phyloP scores from a whole-genome alignment of 2,888 invertebrate genomes.

The Morpho achilles region DNA sequence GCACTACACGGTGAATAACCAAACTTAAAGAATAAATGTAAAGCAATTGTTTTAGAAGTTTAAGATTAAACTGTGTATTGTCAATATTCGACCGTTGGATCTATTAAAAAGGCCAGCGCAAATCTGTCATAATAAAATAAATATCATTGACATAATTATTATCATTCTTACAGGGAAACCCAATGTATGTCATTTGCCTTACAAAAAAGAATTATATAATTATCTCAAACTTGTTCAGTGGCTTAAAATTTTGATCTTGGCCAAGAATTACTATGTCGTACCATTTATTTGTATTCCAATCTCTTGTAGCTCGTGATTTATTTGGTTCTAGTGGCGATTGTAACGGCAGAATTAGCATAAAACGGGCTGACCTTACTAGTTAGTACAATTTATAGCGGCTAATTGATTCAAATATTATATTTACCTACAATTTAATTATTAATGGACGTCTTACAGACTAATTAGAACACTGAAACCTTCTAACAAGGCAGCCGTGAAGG shows the following conservation, averaged over 20 bases:
- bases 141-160: too few relatives aligned
- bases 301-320: conserved; percentile 44
- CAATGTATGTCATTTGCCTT: too few relatives aligned
- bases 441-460: not conserved
- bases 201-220: not conserved
- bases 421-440: conserved; percentile 13
- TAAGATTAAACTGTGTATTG: too few relatives aligned
- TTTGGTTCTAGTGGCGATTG: conserved; percentile 40
- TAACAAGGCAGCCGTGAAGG: not conserved
- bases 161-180: too few relatives aligned
- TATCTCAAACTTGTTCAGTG: conserved; percentile 2
- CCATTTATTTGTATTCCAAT: conserved; percentile 35
- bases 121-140: too few relatives aligned
- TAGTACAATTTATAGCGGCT: conserved; percentile 18
- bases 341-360: conserved; percentile 46
- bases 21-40: too few relatives aligned
- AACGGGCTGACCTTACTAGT: conserved; percentile 43
- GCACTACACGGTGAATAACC: too few relatives aligned
- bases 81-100: too few relatives aligned
- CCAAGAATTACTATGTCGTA: conserved; percentile 9
- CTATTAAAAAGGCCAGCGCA: too few relatives aligned
- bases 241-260: conserved; percentile 1
- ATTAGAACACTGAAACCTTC: not conserved
- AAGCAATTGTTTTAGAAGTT: too few relatives aligned
- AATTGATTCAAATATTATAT: conserved; percentile 26